Evolutionary conservation across 2,888 invertebrate species (phyloP).

Genomic region (Orthonychiurus folsomi): DNA sequence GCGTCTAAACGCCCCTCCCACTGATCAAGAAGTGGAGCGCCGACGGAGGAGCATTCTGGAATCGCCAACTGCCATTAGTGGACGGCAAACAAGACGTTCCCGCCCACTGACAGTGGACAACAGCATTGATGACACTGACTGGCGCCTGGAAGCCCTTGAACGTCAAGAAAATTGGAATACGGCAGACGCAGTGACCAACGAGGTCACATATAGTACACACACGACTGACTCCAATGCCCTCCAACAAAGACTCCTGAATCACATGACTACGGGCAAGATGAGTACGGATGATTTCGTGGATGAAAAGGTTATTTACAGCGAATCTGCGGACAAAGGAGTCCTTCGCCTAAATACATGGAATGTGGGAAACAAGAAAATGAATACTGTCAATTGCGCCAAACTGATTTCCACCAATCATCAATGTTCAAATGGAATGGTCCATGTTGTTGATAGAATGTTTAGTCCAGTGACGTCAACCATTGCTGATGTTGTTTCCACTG

Average conservation of each 20-base stretch:
- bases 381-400: constrained; percentile 61
- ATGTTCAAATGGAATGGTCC: constrained; percentile 59
- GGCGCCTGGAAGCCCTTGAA: background rate
- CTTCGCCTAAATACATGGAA: constrained; percentile 54
- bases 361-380: constrained; percentile 47
- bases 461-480: constrained; percentile 51
- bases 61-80: no score
- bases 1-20: background rate
- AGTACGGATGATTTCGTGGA: constrained; percentile 53
- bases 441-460: constrained; percentile 55
- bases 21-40: background rate
- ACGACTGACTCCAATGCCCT: background rate
- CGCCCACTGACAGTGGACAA: no score
- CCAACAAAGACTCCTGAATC: background rate
- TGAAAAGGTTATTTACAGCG: constrained; percentile 47
- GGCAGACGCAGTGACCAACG: background rate
- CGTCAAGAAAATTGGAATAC: background rate
- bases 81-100: no score
- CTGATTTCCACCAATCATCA: constrained; percentile 54
- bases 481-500: constrained; percentile 52
- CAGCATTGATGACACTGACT: background rate
- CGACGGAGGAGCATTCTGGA: no score
- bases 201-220: background rate
- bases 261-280: constrained; percentile 34
- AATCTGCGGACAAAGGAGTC: constrained; percentile 47